phyloP scores from a whole-genome alignment of 2,797 vertebrate species.

The Emys orbicularis region DNA sequence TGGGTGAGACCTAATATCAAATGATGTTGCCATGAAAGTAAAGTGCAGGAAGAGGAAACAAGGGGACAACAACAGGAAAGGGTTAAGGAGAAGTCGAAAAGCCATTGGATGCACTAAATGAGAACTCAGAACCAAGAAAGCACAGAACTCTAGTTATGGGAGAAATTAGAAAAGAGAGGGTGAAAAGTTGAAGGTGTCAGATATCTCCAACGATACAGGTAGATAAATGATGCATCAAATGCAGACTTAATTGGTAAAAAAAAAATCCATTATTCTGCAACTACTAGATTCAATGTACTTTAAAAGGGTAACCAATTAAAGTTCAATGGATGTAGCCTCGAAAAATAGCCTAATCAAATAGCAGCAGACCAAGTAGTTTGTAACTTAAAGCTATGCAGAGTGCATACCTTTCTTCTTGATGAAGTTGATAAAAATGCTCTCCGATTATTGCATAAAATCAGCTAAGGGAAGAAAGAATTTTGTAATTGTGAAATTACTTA shows the following conservation, averaged over 20 bases:
- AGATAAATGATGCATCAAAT: not conserved
- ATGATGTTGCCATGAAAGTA: not conserved
- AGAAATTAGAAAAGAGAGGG: not conserved
- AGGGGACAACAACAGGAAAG: not conserved
- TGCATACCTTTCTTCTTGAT: not conserved
- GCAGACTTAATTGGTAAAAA: not conserved
- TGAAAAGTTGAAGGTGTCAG: not conserved
- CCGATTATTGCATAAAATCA: constrained; percentile 46
- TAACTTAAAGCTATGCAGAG: constrained; percentile 12
- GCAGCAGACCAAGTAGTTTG: not conserved
- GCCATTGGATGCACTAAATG: not conserved
- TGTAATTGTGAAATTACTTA: constrained; percentile 36
- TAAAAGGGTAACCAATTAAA: not conserved
- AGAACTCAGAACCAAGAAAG: not conserved
- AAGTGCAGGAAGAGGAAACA: not conserved
- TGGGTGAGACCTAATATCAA: not conserved
- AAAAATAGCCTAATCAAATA: not conserved
- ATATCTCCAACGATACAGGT: accelerated
- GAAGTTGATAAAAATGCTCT: not conserved
- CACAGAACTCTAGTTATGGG: not conserved
- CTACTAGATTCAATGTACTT: not conserved
- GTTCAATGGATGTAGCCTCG: not conserved
- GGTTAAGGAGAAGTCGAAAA: not conserved
- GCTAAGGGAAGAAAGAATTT: not conserved
- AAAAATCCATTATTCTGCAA: not conserved